Evolutionary conservation across 2,113 vertebrate species (phyloP), one percentile per base, ranked within the genome.

Genomic region (Electrona antarctica): DNA sequence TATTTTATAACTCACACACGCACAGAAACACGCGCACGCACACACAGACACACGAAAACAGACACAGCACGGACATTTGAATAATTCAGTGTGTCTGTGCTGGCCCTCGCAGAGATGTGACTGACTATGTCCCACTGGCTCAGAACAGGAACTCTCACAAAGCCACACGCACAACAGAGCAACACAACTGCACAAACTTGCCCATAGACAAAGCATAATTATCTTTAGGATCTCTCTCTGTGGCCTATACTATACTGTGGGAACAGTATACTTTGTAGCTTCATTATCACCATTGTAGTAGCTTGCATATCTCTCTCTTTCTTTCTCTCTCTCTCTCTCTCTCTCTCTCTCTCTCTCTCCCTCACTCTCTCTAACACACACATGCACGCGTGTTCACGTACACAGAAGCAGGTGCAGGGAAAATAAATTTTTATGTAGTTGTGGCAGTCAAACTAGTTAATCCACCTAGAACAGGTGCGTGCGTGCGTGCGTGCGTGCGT

Each of bases 71-170:
- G 15, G 78, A 81, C 83, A 81, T 85, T 74, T 93, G 82, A 91
- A 93, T 93, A 85, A 93, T 93, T 93, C 64, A 92, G 59, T 6
- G 15, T 7, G 69, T 80, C 85, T 67, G 62, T 7, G 6, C 58
- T 63, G 71, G 82, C 82, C 76, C 58, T 79, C 14, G 7, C 74
- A n/a, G 65, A 72, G 61, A 49, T 14, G 63, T 83, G 83, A 68
- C 76, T 80, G 82, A 76, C 73, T 67, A 66, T 51, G 70, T 67
- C 72, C 77, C 80, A 55, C 51, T 71, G 78, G 76, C 67, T 71
- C 55, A 73, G 1, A 47, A 66, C 76, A 64, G 2, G 15, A 60
- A 60, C 56, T 12, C 59, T 67, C 69, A 60, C 50, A 7, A 21
- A 21, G 21, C 21, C 61, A 41, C 80, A 67, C 45, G 15, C 61